These are phyloP conservation scores for Polyommatus iphigenia DNA, from an alignment of 2,888 invertebrate species.

Conservation along the genomic window DNA sequence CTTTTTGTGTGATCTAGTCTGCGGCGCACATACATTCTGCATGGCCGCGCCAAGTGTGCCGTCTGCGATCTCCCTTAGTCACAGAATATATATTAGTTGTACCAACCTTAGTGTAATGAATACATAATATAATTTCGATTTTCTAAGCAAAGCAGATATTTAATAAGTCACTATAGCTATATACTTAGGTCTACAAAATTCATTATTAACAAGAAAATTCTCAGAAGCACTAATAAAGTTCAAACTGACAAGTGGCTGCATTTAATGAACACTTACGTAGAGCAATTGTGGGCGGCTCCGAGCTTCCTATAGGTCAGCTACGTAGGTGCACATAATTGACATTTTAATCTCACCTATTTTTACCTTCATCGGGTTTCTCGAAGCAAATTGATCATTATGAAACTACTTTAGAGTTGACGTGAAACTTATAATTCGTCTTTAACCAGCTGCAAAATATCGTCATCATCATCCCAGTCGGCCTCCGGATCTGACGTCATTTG, in stretches of 20 bases:
- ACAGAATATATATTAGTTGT: too few relatives aligned
- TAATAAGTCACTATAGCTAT: too few relatives aligned
- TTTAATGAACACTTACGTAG: neutral
- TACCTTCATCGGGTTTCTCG: neutral
- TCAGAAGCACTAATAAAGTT: neutral
- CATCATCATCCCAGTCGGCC: constrained; percentile 60
- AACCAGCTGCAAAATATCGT: constrained; percentile 62
- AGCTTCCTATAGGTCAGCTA: neutral
- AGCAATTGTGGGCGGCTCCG: neutral
- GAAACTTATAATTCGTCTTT: constrained; percentile 61
- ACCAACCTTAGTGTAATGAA: too few relatives aligned
- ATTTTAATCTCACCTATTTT: constrained; percentile 7
- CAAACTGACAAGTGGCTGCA: neutral
- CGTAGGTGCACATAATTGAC: neutral
- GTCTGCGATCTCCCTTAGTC: too few relatives aligned
- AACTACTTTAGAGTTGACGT: neutral
- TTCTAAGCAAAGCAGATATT: too few relatives aligned
- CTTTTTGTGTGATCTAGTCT: too few relatives aligned
- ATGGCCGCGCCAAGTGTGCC: too few relatives aligned
- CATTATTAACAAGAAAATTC: neutral
- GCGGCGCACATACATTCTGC: too few relatives aligned
- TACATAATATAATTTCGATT: too few relatives aligned
- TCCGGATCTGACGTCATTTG: constrained; percentile 63
- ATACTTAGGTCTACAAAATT: neutral
- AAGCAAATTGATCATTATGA: neutral